Evolutionary conservation across 2,888 invertebrate genomes (phyloP).

Genomic region (Platypus cylindrus): DNA sequence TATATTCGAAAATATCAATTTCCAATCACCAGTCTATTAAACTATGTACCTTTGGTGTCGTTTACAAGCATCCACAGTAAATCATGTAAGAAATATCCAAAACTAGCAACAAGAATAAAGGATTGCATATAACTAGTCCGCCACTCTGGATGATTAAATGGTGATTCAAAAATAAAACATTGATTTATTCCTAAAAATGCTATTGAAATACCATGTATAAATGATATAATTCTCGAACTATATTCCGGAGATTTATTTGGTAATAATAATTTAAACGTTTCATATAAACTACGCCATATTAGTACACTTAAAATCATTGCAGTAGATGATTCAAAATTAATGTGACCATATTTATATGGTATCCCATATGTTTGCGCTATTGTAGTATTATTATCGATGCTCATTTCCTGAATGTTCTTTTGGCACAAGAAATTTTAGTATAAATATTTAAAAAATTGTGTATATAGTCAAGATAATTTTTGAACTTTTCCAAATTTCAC

Average conservation of each 20-base stretch:
- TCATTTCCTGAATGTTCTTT: too few relatives aligned
- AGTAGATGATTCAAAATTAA: conserved; percentile 18
- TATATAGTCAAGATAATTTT: too few relatives aligned
- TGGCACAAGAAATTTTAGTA: too few relatives aligned
- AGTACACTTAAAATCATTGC: conserved; percentile 16
- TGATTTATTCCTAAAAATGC: conserved; percentile 27
- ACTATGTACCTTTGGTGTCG: conserved; percentile 15
- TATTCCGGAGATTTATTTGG: conserved; percentile 24
- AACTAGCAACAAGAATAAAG: conserved; percentile 42
- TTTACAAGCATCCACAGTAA: conserved; percentile 36
- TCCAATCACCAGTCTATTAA: not conserved
- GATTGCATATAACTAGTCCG: conserved; percentile 23
- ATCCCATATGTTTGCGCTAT: too few relatives aligned
- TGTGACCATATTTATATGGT: conserved; percentile 15
- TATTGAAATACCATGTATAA: conserved; percentile 26
- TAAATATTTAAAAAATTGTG: too few relatives aligned
- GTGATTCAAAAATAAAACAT: conserved; percentile 28
- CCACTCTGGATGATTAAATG: conserved; percentile 26
- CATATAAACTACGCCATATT: conserved; percentile 24
- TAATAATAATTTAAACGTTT: conserved; percentile 14
- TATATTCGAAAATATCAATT: not conserved
- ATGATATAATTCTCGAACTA: conserved; percentile 23
- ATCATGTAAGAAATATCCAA: conserved; percentile 52
- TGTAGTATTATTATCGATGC: too few relatives aligned
- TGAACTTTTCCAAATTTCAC: too few relatives aligned